phyloP scores from a whole-genome alignment of 30 jellyfish, hydroid and myxozoan genomes.

The Rhopilema esculentum region DNA sequence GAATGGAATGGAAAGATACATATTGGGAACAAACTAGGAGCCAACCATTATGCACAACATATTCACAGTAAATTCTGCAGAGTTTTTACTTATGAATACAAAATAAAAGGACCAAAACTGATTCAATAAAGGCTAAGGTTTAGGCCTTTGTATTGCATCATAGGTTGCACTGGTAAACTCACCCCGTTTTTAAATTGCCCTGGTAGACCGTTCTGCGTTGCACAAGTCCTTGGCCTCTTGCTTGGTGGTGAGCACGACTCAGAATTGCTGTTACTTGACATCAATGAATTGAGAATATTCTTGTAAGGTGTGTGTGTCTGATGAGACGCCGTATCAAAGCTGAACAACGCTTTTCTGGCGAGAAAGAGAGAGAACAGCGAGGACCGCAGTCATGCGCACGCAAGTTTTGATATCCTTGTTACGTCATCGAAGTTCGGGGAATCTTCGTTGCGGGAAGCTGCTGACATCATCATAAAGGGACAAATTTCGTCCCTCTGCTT shows the following conservation, averaged over 20 bases:
- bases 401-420: constrained; percentile 4
- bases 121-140: no score
- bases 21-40: no score
- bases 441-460: not conserved
- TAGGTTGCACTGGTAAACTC: constrained; percentile 11
- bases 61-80: not conserved
- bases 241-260: constrained; percentile 98
- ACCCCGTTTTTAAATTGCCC: constrained; percentile 70
- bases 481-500: no score
- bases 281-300: constrained; percentile 63
- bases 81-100: not conserved
- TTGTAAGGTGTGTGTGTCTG: constrained; percentile 8
- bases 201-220: constrained; percentile 93
- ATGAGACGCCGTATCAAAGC: constrained; percentile 24
- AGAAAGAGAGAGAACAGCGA: constrained; percentile 19
- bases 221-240: constrained; percentile 83
- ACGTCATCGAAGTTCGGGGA: not conserved
- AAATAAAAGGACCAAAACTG: no score
- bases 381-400: constrained; percentile 52
- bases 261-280: constrained; percentile 94
- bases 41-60: not conserved
- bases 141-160: not conserved
- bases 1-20: no score
- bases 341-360: constrained; percentile 46
- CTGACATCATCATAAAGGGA: not conserved